Evolutionary conservation across 2,888 invertebrate species (phyloP), one percentile per base, ranked within the genome.

Genomic region (Drosophila borborema): DNA sequence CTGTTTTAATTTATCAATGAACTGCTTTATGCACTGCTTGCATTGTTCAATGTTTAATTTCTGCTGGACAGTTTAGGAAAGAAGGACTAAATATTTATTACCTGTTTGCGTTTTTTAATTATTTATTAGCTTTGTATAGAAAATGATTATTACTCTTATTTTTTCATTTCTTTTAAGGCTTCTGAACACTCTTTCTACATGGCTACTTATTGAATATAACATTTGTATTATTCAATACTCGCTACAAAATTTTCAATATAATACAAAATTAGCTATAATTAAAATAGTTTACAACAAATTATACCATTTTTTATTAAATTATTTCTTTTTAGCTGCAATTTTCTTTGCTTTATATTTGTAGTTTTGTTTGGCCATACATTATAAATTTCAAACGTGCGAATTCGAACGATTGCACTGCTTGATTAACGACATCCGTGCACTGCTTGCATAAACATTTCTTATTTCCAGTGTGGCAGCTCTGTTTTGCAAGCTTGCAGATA

Each of bases 381-480:
- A 12, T 7, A 1, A 20, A 16, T 14, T 36, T 34, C 2, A n/a
- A 34, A n/a, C 5, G 14, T 14, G 23, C n/a, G 38, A 43, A 59
- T 60, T 54, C 12, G 36, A 54, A 38, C 12, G 3, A 1, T 16
- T 10, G 3, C 16, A 64, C 65, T 65, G 65, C 53, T 61, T 65
- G 18, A 0, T 20, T 3, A 28, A 16, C 14, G 14, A 7, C 16
- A 49, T 0, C 0, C 3, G 16, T 14, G 8, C n/a, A 53, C 72
- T 72, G 73, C 72, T 73, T 72, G 10, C 28, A 6, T 0, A 0
- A 3, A 0, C 10, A 10, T 2, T 2, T 40, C 9, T 7, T 31
- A 9, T 18, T 23, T 0, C 0, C 16, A 6, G 23, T 23, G n/a
- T 63, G 73, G 74, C 75, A 68, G 0, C 68, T 9, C 54, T 18